Evolutionary conservation across 2,888 invertebrate species (phyloP), one percentile per base, ranked within the genome.

Genomic region (Apeira syringaria): DNA sequence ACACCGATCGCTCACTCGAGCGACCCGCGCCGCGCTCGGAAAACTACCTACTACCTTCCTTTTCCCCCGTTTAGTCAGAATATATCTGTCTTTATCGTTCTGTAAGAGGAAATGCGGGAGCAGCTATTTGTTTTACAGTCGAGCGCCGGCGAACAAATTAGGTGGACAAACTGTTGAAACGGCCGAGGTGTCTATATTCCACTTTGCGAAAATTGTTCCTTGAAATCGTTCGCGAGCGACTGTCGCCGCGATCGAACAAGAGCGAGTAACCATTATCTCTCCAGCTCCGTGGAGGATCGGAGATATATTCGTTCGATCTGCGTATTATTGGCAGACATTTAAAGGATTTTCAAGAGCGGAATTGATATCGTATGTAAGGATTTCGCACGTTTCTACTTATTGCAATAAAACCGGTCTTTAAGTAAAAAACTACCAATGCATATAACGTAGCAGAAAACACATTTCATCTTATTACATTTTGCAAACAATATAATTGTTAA

Each of bases 111-210:
- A 82, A 80, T 76, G 74, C 74, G 77, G 77, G 74, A 76, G 69
- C 68, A 73, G 77, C 82, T 87, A 87, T 88, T 88, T 89, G 86
- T 89, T 89, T 87, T 84, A 80, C 86, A 86, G 86, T 75, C 77
- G 84, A 82, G 79, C 80, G 80, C 74, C 81, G 80, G 69, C 81
- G 89, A 86, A 85, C 87, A 89, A 89, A 89, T 88, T 88, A 87
- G 88, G 85, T 85, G 84, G 87, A 86, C 89, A 88, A 87, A 88
- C 89, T 87, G 85, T 84, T 82, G 80, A 81, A 84, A 78, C 80
- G 79, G 76, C 68, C 80, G 83, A 86, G 83, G 85, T 86, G 87
- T 85, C 87, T 84, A 78, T 84, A 82, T 87, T 85, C 79, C 78
- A 71, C 73, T 78, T 70, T 62, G 74, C 60, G 75, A 67, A 74